Evolutionary conservation across 2,888 invertebrate species (phyloP), one percentile per base, ranked within the genome.

Genomic region (Drosophila affinis): DNA sequence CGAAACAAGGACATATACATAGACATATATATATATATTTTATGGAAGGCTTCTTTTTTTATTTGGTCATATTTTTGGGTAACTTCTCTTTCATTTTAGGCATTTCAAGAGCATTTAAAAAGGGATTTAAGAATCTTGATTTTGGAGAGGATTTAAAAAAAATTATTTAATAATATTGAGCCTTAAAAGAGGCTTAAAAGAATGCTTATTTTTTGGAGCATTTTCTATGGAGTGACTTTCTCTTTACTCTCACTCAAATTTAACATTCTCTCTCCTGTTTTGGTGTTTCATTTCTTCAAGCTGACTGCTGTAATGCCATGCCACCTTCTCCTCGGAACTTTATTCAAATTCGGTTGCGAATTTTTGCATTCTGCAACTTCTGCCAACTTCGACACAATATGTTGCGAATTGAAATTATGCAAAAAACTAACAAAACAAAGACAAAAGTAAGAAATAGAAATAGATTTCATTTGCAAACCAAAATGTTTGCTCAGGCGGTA

Each of bases 371-470:
- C n/a, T 49, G 68, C 67, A 67, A 53, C 44, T 59, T 39, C 3
- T 34, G n/a, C 9, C 68, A 75, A 56, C 49, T 75, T 60, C 57
- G 48, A 56, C 46, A 62, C 75, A 76, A 76, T 67, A 75, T 76
- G 75, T 62, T 65, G 67, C 47, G 59, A 64, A 21, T 49, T 14
- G 56, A 46, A 60, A 67, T 70, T 56, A 32, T 55, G 72, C 55
- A 62, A 79, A 78, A 14, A 81, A 72, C 75, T 70, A 67, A 64
- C 72, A 78, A 69, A 73, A 65, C 69, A 72, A 73, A 81, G 75
- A 81, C 79, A 87, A 85, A 73, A 82, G 71, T 81, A 75, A 87
- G 79, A 77, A 87, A 82, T 87, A 79, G 72, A 79, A 87, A 87
- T 85, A 79, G 69, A 85, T 85, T 81, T 75, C 63, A 82, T 87